phyloP scores from a whole-genome alignment of 2,888 invertebrate species.

The Eristalis pertinax region DNA sequence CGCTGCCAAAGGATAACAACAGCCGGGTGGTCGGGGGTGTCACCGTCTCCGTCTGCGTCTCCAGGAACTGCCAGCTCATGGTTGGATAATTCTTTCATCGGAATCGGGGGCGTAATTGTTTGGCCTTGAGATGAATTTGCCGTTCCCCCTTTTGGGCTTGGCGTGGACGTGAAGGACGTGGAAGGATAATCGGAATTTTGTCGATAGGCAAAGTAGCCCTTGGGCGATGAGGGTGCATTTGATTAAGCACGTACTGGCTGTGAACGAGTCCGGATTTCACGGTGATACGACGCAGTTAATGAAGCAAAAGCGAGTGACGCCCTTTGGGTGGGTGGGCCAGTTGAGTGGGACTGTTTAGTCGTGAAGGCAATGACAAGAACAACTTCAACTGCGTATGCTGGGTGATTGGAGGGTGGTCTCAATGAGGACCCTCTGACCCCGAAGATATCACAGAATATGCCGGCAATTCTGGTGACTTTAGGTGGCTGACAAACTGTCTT shows the following conservation, averaged over 20 bases:
- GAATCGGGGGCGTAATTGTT: conserved; percentile 21
- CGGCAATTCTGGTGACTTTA: too few relatives aligned
- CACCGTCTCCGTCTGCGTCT: background rate
- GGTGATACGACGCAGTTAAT: background rate
- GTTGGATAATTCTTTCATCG: conserved; percentile 9
- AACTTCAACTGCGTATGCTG: background rate
- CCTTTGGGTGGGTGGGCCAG: background rate
- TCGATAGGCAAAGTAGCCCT: background rate
- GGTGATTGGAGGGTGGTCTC: background rate
- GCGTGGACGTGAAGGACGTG: background rate
- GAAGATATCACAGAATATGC: background rate
- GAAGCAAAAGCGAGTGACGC: background rate
- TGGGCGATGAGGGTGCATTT: background rate
- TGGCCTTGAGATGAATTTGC: conserved; percentile 2
- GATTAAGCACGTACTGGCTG: background rate
- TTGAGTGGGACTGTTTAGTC: background rate
- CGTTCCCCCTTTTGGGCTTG: background rate
- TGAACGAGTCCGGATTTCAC: background rate
- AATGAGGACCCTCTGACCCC: background rate
- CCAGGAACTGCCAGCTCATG: conserved; percentile 6
- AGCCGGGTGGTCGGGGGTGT: background rate
- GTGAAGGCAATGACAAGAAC: background rate
- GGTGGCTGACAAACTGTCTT: too few relatives aligned
- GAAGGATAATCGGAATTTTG: conserved; percentile 21
- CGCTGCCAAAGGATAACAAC: conserved; percentile 3